These are phyloP conservation scores for Notodonta ziczac DNA, from an alignment of 2,888 invertebrate species.

Conservation along the genomic window DNA sequence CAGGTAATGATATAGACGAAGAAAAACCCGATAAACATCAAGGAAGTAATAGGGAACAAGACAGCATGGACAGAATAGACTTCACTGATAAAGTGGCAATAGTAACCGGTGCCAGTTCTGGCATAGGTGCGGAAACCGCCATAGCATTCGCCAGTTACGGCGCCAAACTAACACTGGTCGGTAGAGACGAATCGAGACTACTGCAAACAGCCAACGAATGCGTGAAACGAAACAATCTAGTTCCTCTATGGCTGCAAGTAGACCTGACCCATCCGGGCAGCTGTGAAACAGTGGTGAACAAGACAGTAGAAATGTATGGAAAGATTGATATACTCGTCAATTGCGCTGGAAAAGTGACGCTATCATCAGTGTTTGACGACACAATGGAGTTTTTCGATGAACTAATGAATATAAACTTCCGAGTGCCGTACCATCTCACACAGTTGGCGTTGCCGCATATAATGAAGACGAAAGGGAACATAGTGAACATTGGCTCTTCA, in stretches of 20 bases:
- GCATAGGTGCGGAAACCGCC: constrained; percentile 59
- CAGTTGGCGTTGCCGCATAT: constrained; percentile 54
- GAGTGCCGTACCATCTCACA: constrained; percentile 53
- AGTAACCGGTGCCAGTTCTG: constrained; percentile 61
- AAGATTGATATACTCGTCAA: constrained; percentile 57
- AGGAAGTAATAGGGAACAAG: background rate
- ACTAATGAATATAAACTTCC: constrained; percentile 55
- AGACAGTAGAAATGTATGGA: constrained; percentile 52
- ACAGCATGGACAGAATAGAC: constrained; percentile 45
- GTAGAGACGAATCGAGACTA: constrained; percentile 49
- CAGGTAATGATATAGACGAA: too few species aligned
- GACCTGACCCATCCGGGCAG: constrained; percentile 49
- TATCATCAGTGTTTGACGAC: constrained; percentile 50
- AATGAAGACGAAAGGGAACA: constrained; percentile 56
- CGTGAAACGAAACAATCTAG: constrained; percentile 24
- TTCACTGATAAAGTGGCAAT: constrained; percentile 58
- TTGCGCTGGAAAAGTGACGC: constrained; percentile 48
- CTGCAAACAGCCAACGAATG: constrained; percentile 47
- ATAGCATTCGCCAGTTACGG: constrained; percentile 46
- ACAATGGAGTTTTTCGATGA: constrained; percentile 54
- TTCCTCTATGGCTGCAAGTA: constrained; percentile 42
- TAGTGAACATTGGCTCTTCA: constrained; percentile 55
- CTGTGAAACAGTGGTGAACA: constrained; percentile 49
- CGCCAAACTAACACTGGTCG: constrained; percentile 51
- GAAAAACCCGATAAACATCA: background rate